Base-by-base conservation (phyloP, 2,113 vertebrate species). In the Phyllostomus hastatus region DNA sequence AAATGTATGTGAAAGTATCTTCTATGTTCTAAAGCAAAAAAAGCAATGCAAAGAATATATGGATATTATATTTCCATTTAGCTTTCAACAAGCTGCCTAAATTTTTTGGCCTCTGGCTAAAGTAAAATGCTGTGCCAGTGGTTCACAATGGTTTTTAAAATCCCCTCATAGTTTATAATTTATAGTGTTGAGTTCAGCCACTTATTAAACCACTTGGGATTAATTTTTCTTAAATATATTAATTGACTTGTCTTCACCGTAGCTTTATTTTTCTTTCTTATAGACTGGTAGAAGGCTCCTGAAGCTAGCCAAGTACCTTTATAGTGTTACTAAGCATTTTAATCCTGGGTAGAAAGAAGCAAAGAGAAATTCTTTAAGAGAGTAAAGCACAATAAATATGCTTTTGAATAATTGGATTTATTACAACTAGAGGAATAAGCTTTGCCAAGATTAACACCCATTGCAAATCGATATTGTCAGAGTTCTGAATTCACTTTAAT, bases 211-310 rank as follows among this genome's bases (percentile, higher is more conserved):
- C 88, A 81, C 75, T 96, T 96, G 81, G 41, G 43, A 94, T 92
- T 97, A 94, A 80, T 70, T 96, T 96, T 87, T 88, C 12, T 5
- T 84, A 92, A 90, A 41, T 90, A 70, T 84, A 91, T 94, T 97
- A 94, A 96, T 96, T 96, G 95, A 91, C 64, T 88, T 96, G 57
- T 90, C 95, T 91, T 83, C 38, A 83, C 4, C 70, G 8, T 90
- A 90, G 69, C 84, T 88, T 89, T 94, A 76, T 88, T 88, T 95
- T 90, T 64, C 26, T 79, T 28, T 76, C 33, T 96, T 83, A 76
- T 26, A 81, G 22, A 91, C 6, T 19, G 14, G 41, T 82, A 64
- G 38, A 31, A 50, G 20, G 91, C 69, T 87, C n/a, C 31, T 86
- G 17, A 93, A 91, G 52, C 28, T 90, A 91, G 64, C 38, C 96